Base-by-base conservation (phyloP, 2,888 invertebrate species). In the Mesopsocus fuscifrons region DNA sequence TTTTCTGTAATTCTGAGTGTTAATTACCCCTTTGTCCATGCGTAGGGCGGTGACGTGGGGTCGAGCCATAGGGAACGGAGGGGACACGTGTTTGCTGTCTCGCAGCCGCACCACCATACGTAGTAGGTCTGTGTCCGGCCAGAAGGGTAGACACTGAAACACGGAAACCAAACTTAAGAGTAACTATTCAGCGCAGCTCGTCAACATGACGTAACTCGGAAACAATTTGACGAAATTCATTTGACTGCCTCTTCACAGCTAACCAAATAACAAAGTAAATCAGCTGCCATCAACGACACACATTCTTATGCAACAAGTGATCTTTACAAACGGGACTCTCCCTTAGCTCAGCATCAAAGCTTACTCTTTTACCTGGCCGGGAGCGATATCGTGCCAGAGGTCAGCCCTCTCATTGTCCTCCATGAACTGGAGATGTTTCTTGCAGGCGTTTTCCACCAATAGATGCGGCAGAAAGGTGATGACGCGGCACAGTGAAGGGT, bases 401-500 rank as follows among this genome's bases (percentile, higher is more conserved):
- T 85, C 85, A 0, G 82, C 80, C 33, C 77, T 72, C 55, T 84
- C 83, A 54, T 84, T 83, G 57, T 81, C 78, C 55, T 85, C 84
- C 84, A 85, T 84, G 62, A 77, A 84, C 43, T 83, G 64, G 31
- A 67, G 57, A 43, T 62, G 59, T 51, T 63, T 70, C 48, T 69
- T 69, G 0, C 77, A 77, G 51, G 73, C 72, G 59, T 85, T 87
- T 50, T 67, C 68, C 0, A 85, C 74, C 45, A 82, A 64, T 61
- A 84, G 84, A 61, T 79, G 80, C 0, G 85, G 84, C 34, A 79
- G 64, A 6, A 85, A 68, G 0, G 80, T 81, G 26, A 85, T 72
- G 42, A 85, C 78, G 57, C 79, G 81, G 0, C 83, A 84, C 44
- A 81, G 66, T 49, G 76, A 71, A 0, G 79, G 77, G 45, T 76